These are phyloP conservation scores for Philotrypesis tridentata DNA, from an alignment of 1,140 invertebrate species.

Conservation along the genomic window DNA sequence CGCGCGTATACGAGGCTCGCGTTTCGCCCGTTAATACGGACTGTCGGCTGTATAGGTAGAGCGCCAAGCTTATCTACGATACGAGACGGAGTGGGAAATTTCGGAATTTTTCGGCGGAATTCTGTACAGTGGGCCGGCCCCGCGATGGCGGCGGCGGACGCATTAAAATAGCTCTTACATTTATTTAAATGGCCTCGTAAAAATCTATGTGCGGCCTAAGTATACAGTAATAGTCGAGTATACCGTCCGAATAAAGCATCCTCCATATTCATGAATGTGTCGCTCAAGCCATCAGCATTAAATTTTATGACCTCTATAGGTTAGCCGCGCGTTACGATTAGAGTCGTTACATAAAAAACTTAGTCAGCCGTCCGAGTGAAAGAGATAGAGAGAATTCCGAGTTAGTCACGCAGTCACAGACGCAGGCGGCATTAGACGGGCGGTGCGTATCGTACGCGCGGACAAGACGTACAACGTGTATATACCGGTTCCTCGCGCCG, in stretches of 20 bases:
- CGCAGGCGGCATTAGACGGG: no score
- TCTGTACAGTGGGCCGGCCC: no score
- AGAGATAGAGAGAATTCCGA: neutral
- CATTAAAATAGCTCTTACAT: neutral
- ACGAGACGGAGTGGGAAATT: no score
- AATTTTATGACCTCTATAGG: constrained; percentile 21
- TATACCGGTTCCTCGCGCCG: no score
- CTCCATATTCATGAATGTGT: neutral
- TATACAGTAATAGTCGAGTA: neutral
- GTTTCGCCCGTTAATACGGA: no score
- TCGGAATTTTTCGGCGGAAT: no score
- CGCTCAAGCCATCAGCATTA: constrained; percentile 21
- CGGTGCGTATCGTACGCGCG: no score
- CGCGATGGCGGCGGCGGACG: no score
- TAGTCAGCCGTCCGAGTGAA: neutral
- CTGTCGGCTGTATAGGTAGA: neutral
- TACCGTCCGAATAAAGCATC: neutral
- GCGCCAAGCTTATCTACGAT: no score
- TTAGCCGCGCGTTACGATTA: constrained; percentile 11
- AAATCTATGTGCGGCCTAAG: neutral
- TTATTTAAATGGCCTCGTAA: neutral
- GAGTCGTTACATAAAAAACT: neutral
- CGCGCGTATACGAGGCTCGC: neutral
- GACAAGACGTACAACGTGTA: no score
- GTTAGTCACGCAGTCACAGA: no score